Base-by-base conservation (phyloP, 1,140 invertebrate species). In the Daktulosphaira vitifoliae region DNA sequence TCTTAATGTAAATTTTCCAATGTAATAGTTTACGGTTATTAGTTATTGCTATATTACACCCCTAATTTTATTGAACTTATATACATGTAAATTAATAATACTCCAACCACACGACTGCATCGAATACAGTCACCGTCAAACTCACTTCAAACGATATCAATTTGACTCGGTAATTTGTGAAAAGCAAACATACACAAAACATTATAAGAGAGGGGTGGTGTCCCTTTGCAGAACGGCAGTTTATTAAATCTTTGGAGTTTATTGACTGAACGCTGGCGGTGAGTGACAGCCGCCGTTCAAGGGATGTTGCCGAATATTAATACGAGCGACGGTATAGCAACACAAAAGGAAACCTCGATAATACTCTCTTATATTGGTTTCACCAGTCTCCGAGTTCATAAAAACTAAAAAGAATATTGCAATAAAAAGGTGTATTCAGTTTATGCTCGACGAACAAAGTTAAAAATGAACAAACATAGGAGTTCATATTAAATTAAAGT, bases 181-280 rank as follows among this genome's bases (percentile, higher is more conserved):
- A 56, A 56, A 38, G 53, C 53, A 56, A 56, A 56, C 44, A 59
- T 29, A 59, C n/a, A 16, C 39, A 44, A 33, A 44, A 44, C 39
- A 15, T 16, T 44, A 16, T 44, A n/a, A n/a, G 39, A 11, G 39
- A 15, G 39, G 11, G 7, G 15, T 44, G 3, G 5, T 4, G 39
- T 44, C 39, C 39, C 11, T 16, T n/a, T 33, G 5, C 29, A 33
- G 29, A 33, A 11, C 29, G 29, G 11, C 29, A 56, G 53, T 56
- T 56, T 56, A 56, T 56, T 56, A 56, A 56, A 56, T 44, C 53
- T 56, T 44, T 56, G 53, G 53, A 42, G 53, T 26, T 42, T 56
- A 56, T 56, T 56, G 53, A 56, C 53, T 56, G 53, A 56, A n/a
- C 37, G 37, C 11, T 11, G 29, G 29, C 29, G 29, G 33, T 13